These are phyloP conservation scores for Eleutherodactylus coqui DNA, from an alignment of 2,797 vertebrate genomes.

Conservation along the genomic window DNA sequence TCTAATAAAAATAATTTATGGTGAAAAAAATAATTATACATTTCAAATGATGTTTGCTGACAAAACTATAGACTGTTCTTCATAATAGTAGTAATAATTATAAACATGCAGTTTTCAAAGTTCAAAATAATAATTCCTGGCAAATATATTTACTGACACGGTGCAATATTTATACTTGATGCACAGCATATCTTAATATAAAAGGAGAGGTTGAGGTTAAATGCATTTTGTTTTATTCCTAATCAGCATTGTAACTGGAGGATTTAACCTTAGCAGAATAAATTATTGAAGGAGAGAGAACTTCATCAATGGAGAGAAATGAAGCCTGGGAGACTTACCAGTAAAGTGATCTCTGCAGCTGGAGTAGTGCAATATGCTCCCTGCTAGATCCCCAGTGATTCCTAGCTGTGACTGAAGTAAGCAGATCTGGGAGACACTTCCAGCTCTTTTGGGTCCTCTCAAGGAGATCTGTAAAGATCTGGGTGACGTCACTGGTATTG, in stretches of 20 bases:
- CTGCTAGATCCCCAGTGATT: slow-evolving; percentile 42
- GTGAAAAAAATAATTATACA: neutral
- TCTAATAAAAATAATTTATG: neutral
- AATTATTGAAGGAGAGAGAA: slow-evolving; percentile 3
- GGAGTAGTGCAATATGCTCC: neutral
- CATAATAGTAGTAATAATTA: neutral
- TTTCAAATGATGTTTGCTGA: neutral
- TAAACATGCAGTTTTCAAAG: neutral
- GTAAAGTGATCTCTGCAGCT: neutral
- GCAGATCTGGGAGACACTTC: slow-evolving; percentile 40
- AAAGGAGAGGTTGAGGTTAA: too few relatives aligned
- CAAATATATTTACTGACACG: neutral
- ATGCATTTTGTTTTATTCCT: neutral
- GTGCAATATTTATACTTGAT: neutral
- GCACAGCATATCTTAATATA: neutral
- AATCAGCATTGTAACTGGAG: neutral
- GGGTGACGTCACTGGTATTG: slow-evolving; percentile 72
- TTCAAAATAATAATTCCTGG: neutral
- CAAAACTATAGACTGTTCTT: neutral
- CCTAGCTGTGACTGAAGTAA: neutral
- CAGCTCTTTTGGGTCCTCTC: slow-evolving; percentile 65
- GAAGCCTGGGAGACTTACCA: slow-evolving; percentile 26
- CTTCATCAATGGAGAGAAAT: neutral
- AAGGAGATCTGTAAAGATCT: slow-evolving; percentile 67
- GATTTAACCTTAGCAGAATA: neutral